Evolutionary conservation across 1,140 invertebrate species (phyloP).

Genomic region (Artemia franciscana): DNA sequence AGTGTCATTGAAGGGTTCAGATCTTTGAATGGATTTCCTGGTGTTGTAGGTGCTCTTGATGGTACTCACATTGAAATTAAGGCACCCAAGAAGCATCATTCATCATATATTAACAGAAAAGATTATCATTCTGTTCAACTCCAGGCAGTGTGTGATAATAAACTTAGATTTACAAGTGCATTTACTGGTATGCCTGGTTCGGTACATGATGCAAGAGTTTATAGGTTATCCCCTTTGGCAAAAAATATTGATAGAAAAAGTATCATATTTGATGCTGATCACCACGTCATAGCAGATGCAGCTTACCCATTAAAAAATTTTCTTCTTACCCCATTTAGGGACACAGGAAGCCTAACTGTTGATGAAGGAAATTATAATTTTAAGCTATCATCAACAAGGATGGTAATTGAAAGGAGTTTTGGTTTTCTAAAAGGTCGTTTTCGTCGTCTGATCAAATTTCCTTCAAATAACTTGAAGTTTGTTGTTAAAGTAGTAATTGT

Average conservation of each 20-base stretch:
- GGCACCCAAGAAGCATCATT: not conserved
- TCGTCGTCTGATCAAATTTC: not conserved
- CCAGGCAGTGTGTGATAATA: too few relatives aligned
- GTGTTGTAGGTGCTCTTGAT: not conserved
- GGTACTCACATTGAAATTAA: not conserved
- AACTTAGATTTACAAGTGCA: not conserved
- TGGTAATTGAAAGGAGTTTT: not conserved
- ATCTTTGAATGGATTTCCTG: not conserved
- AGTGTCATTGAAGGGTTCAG: not conserved
- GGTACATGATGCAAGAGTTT: not conserved
- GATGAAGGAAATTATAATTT: not conserved
- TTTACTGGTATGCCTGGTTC: not conserved
- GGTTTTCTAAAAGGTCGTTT: not conserved
- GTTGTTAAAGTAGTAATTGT: too few relatives aligned
- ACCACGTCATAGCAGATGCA: not conserved
- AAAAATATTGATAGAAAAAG: not conserved
- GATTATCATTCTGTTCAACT: not conserved
- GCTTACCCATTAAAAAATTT: not conserved
- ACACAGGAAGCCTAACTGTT: not conserved
- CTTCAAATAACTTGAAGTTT: too few relatives aligned
- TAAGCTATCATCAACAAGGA: not conserved
- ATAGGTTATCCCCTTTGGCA: not conserved
- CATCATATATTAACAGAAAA: not conserved
- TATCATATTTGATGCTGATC: not conserved
- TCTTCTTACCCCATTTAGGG: not conserved